phyloP scores from a whole-genome alignment of 2,797 vertebrate species.

The Eospalax fontanierii region DNA sequence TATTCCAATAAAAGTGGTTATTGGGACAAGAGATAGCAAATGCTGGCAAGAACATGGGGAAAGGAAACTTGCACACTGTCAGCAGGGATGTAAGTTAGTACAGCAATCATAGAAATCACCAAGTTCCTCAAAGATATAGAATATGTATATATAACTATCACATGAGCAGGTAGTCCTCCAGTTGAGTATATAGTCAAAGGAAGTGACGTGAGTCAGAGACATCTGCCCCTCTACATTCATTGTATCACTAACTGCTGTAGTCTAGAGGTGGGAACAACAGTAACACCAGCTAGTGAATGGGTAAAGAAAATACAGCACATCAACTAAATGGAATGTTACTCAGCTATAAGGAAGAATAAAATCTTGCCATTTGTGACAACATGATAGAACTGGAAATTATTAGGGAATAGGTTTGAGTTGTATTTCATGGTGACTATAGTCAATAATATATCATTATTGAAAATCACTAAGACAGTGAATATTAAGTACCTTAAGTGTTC shows the following conservation, averaged over 20 bases:
- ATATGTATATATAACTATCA: background rate
- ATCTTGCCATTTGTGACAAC: background rate
- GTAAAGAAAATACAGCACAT: background rate
- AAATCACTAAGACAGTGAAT: background rate
- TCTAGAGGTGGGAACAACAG: background rate
- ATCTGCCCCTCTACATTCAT: background rate
- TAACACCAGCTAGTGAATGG: background rate
- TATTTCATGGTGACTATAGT: background rate
- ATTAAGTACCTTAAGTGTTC: background rate
- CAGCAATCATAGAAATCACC: background rate
- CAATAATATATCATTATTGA: background rate
- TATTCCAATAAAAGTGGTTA: background rate
- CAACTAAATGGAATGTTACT: no score
- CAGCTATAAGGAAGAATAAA: background rate
- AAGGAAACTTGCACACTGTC: background rate
- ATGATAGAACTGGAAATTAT: background rate
- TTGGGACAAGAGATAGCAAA: background rate
- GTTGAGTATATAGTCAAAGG: background rate
- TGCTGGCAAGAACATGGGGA: background rate
- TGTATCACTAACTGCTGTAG: background rate
- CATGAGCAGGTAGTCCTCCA: background rate
- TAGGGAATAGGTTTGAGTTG: background rate
- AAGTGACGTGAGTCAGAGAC: background rate
- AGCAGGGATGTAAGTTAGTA: background rate
- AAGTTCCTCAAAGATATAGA: background rate